These are phyloP conservation scores for Sinonovacula constricta DNA, from an alignment of 1,140 invertebrate genomes.

Conservation along the genomic window DNA sequence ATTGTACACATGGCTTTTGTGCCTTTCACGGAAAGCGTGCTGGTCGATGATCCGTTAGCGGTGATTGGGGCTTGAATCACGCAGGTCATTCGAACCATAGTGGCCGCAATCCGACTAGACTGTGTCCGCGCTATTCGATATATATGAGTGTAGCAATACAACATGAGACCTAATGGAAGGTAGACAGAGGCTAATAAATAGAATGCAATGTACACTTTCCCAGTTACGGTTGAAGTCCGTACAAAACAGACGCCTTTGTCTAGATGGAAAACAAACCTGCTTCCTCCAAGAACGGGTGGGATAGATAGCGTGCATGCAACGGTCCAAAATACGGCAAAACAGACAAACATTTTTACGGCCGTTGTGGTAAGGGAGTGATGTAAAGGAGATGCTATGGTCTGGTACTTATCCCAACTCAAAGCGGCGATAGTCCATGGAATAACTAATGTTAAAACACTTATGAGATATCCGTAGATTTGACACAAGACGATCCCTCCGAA, in stretches of 20 bases:
- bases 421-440: conserved; percentile 72
- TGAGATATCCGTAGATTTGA: conserved; percentile 62
- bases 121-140: conserved; percentile 68
- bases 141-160: conserved; percentile 70
- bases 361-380: conserved; percentile 72
- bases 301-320: conserved; percentile 44
- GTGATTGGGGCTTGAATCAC: conserved; percentile 69
- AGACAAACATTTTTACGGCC: conserved; percentile 63
- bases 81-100: conserved; percentile 69
- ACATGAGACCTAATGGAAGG: conserved; percentile 62
- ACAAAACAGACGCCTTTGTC: conserved; percentile 50
- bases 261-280: conserved; percentile 34
- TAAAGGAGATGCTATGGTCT: conserved; percentile 71
- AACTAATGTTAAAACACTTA: conserved; percentile 58
- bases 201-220: conserved; percentile 56
- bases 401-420: conserved; percentile 75
- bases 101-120: conserved; percentile 68
- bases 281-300: conserved; percentile 32
- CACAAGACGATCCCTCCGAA: conserved; percentile 59
- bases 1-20: conserved; percentile 70
- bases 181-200: conserved; percentile 57
- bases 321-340: conserved; percentile 67
- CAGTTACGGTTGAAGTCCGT: conserved; percentile 18
- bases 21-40: conserved; percentile 60
- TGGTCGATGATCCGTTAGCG: conserved; percentile 51